phyloP scores from a whole-genome alignment of 2,888 invertebrate species.

The Argyresthia goedartella region DNA sequence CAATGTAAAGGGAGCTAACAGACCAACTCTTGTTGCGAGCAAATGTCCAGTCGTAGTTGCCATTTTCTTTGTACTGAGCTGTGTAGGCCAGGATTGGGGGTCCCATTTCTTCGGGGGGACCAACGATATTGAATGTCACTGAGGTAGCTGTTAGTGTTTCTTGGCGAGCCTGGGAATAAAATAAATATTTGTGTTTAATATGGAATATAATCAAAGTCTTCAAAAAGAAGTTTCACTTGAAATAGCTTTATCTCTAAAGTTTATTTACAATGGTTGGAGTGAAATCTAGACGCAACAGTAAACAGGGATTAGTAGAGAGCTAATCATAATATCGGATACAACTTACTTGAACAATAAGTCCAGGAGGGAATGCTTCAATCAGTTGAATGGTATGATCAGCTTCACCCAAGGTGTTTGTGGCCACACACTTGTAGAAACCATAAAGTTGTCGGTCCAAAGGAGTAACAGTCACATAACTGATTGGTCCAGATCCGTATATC shows the following conservation, averaged over 20 bases:
- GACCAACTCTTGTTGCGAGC: slow-evolving; percentile 84
- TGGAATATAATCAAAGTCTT: no score
- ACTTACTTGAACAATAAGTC: slow-evolving; percentile 66
- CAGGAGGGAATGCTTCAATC: slow-evolving; percentile 80
- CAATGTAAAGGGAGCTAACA: slow-evolving; percentile 81
- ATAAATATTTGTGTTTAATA: neutral
- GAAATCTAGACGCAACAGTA: no score
- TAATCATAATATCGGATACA: neutral
- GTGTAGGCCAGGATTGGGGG: slow-evolving; percentile 80
- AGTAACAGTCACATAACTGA: slow-evolving; percentile 77
- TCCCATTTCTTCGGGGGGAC: slow-evolving; percentile 81
- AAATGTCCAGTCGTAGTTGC: slow-evolving; percentile 76
- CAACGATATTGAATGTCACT: slow-evolving; percentile 82
- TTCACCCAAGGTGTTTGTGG: slow-evolving; percentile 81
- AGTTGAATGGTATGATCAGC: slow-evolving; percentile 77
- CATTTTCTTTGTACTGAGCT: slow-evolving; percentile 81
- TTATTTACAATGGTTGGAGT: no score
- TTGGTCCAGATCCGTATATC: slow-evolving; percentile 77
- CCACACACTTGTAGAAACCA: slow-evolving; percentile 84
- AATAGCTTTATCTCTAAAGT: no score
- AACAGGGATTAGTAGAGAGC: no score
- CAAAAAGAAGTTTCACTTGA: no score
- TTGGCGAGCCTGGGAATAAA: slow-evolving; percentile 70
- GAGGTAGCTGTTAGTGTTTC: slow-evolving; percentile 86
- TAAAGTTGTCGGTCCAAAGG: slow-evolving; percentile 78